Evolutionary conservation across 2,888 invertebrate species (phyloP).

Genomic region (Anthrax anthrax): DNA sequence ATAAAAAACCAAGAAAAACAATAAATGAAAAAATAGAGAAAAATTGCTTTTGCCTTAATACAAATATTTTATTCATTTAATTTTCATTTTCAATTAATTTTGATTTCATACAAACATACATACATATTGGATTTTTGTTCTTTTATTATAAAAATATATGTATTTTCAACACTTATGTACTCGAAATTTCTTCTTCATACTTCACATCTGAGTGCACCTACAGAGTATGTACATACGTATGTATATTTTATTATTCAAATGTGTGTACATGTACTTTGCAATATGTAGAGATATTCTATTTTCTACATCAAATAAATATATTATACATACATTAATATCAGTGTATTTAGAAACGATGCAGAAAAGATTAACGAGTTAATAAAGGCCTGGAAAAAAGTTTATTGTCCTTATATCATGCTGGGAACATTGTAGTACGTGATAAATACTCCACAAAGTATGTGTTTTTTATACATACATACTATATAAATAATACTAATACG

Average conservation of each 20-base stretch:
- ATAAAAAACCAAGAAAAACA: neutral
- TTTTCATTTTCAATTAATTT: neutral
- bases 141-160: too few species aligned
- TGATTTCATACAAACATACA: neutral
- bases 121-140: neutral
- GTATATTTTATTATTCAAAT: too few species aligned
- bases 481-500: too few species aligned
- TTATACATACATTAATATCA: neutral
- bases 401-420: neutral
- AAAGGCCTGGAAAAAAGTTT: neutral
- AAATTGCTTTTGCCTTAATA: neutral
- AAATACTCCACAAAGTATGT: neutral
- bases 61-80: neutral
- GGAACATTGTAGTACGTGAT: neutral
- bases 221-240: too few species aligned
- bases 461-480: neutral
- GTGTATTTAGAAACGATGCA: neutral
- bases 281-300: too few species aligned
- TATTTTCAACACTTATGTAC: too few species aligned
- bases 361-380: neutral
- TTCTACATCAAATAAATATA: too few species aligned
- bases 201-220: too few species aligned
- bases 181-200: too few species aligned
- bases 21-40: neutral
- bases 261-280: too few species aligned